A percentile compares a stretch with the other conserved stretches of the same genome.
Evolutionary conservation across 2,113 vertebrate genomes (phyloP).

Genomic region (Genyomyrus donnyi): DNA sequence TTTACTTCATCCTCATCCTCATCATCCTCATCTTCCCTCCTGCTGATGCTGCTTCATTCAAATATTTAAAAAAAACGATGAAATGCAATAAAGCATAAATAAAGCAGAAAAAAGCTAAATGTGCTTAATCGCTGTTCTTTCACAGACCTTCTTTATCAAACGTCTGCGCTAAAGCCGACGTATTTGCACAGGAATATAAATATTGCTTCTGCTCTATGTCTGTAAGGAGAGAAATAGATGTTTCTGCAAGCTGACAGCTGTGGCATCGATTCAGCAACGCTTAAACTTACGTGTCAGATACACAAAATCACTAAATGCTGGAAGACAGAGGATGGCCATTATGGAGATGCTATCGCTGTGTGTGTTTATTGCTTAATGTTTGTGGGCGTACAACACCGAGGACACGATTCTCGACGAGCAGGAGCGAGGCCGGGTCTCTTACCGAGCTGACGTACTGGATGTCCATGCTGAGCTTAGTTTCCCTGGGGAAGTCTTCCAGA

Average conservation of each 20-base stretch:
- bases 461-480: constrained; percentile 88
- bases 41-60: background rate
- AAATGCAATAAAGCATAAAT: background rate
- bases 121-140: background rate
- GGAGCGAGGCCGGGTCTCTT: constrained; percentile 52
- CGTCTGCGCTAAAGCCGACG: background rate
- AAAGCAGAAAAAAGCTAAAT: background rate
- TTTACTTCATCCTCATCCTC: background rate
- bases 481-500: constrained; percentile 92
- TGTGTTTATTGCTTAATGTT: background rate
- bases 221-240: background rate
- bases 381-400: background rate
- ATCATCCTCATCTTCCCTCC: background rate
- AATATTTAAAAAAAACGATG: background rate
- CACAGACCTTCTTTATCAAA: background rate
- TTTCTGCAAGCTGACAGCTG: background rate
- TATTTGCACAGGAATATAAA: background rate
- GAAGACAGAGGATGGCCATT: constrained; percentile 7
- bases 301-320: background rate
- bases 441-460: constrained; percentile 94
- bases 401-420: background rate
- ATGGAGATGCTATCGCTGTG: background rate
- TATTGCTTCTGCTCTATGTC: background rate
- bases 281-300: background rate
- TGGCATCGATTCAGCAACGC: constrained; percentile 10